A percentile compares a stretch with the other conserved stretches of the same genome.
phyloP scores from a whole-genome alignment of 1,140 invertebrate species.

The Caenorhabditis briggsae region DNA sequence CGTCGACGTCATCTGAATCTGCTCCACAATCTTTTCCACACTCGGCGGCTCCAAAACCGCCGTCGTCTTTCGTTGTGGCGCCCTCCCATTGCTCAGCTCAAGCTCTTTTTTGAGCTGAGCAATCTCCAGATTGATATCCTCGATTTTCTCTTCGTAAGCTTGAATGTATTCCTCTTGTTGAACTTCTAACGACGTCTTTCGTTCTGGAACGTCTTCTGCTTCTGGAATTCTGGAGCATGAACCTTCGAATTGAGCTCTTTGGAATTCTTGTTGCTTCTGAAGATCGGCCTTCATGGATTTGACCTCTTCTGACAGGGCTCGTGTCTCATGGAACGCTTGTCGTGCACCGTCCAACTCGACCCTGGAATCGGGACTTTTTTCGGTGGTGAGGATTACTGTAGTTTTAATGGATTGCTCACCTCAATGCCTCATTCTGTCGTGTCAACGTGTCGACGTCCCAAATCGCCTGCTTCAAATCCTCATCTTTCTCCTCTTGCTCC shows the following conservation, averaged over 20 bases:
- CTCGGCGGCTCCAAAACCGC: background rate
- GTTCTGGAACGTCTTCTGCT: background rate
- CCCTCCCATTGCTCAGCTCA: background rate
- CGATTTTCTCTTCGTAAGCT: slow-evolving; percentile 56
- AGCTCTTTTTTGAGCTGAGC: background rate
- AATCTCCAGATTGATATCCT: slow-evolving; percentile 2
- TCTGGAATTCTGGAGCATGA: background rate
- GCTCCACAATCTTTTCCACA: background rate
- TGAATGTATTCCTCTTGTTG: slow-evolving; percentile 56
- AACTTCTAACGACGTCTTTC: slow-evolving; percentile 32
- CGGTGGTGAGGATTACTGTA: background rate
- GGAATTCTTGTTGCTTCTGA: slow-evolving; percentile 6
- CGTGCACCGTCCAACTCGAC: slow-evolving; percentile 41
- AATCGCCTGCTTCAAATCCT: slow-evolving; percentile 10
- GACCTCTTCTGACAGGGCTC: slow-evolving; percentile 11
- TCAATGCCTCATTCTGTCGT: slow-evolving; percentile 50
- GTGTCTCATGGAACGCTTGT: slow-evolving; percentile 34
- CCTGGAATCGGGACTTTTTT: slow-evolving; percentile 8
- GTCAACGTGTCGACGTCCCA: slow-evolving; percentile 27
- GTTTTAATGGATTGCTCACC: background rate
- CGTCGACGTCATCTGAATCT: background rate
- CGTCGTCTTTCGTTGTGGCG: background rate
- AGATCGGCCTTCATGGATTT: slow-evolving; percentile 3
- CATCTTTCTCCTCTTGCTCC: slow-evolving; percentile 4
- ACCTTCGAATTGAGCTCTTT: background rate